phyloP scores from a whole-genome alignment of 2,113 vertebrate species.

The Casuarius casuarius region DNA sequence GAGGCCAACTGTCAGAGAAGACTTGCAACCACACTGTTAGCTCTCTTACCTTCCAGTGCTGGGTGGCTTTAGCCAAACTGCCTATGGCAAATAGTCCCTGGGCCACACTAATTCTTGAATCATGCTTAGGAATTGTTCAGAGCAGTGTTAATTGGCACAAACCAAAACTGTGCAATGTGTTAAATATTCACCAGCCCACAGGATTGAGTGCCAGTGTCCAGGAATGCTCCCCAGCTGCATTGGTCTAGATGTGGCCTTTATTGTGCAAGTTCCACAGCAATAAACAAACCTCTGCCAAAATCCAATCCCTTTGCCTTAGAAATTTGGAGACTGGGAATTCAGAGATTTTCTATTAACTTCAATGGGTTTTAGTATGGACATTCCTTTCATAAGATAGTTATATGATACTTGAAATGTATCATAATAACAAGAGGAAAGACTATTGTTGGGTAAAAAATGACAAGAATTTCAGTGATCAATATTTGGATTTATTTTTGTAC shows the following conservation, averaged over 20 bases:
- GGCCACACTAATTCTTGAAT: fast-evolving
- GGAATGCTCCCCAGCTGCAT: slow-evolving; percentile 51
- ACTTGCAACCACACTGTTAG: not conserved
- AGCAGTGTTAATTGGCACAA: not conserved
- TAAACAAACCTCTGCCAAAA: slow-evolving; percentile 49
- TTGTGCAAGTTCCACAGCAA: not conserved
- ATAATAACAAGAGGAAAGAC: not conserved
- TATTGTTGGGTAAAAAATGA: not conserved
- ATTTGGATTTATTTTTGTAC: not conserved
- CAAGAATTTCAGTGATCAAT: not conserved
- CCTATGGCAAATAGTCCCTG: not conserved
- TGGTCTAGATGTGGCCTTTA: not conserved
- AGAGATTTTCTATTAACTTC: not conserved
- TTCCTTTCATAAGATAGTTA: not conserved
- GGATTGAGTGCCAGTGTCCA: not conserved
- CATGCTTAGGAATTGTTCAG: not conserved
- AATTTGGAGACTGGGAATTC: not conserved
- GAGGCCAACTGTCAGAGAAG: not conserved
- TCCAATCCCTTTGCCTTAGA: not conserved
- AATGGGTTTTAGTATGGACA: not conserved
- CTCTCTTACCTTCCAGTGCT: not conserved
- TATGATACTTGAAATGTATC: not conserved
- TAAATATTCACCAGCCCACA: not conserved
- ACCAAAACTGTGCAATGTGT: not conserved
- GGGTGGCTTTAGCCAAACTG: not conserved